Conservation (phyloP, 2,797 vertebrate genomes). For the Trachops cirrhosus region DNA sequence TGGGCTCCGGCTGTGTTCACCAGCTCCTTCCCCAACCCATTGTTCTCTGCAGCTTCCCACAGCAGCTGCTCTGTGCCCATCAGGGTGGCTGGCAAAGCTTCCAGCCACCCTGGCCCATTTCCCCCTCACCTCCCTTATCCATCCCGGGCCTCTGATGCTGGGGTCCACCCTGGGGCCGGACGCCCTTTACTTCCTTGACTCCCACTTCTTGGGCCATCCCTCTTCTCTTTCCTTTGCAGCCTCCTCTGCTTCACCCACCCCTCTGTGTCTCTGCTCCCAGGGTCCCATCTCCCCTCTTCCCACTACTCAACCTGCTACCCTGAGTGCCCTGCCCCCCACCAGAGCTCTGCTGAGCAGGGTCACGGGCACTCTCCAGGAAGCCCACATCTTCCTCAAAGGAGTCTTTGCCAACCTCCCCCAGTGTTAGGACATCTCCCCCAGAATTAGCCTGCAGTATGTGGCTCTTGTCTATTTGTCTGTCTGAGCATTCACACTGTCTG, state of each 20-base stretch:
- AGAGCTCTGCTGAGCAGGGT: not conserved
- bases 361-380: not conserved
- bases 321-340: too few relatives aligned
- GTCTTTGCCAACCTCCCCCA: not conserved
- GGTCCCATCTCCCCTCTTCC: not conserved
- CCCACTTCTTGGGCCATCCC: not conserved
- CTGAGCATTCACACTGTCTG: not conserved
- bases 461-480: not conserved
- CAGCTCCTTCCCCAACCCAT: too few relatives aligned
- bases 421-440: not conserved
- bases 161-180: not conserved
- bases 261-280: not conserved
- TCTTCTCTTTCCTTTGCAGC: not conserved
- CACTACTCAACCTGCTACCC: not conserved
- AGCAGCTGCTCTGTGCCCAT: not conserved
- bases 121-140: not conserved
- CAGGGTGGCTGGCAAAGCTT: not conserved
- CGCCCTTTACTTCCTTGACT: not conserved
- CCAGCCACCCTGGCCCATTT: not conserved
- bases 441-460: not conserved
- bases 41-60: rapidly evolving
- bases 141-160: not conserved
- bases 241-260: not conserved
- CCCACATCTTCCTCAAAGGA: not conserved
- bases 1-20: too few relatives aligned